Percentiles rank a stretch among this genome's conserved stretches.
These are phyloP conservation scores for Deroplatys truncata DNA, from an alignment of 2,888 invertebrate genomes.

Conservation along the genomic window DNA sequence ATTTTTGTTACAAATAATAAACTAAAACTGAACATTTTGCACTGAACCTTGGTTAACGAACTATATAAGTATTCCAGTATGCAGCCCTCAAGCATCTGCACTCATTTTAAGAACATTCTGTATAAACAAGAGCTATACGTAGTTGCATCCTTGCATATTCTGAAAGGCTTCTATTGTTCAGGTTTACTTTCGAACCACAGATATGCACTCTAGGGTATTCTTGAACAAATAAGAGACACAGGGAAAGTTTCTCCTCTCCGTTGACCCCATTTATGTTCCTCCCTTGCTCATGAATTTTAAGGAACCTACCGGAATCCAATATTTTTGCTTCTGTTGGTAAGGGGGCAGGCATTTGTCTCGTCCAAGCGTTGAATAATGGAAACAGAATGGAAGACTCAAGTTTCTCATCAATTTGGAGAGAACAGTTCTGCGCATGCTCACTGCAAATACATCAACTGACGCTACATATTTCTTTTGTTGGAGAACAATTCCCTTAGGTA, in stretches of 20 bases:
- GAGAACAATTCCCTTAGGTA: background rate
- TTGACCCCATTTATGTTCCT: background rate
- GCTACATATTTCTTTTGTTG: conserved; percentile 2
- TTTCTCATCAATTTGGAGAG: background rate
- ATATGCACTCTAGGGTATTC: background rate
- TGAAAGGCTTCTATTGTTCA: no score
- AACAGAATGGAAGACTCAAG: background rate
- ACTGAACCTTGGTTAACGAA: no score
- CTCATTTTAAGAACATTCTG: no score
- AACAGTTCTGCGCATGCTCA: background rate
- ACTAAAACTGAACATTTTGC: no score
- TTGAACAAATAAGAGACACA: background rate
- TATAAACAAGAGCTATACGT: no score
- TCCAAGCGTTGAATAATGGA: background rate
- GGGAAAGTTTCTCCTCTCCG: background rate
- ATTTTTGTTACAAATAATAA: no score
- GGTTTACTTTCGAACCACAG: no score
- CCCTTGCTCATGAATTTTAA: background rate
- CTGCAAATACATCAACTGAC: background rate
- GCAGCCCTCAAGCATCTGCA: no score
- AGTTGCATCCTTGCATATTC: no score
- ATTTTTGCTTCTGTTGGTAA: background rate
- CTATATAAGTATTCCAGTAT: no score
- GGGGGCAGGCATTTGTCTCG: background rate
- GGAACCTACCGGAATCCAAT: background rate